Evolutionary conservation across 1,140 invertebrate species (phyloP), one percentile per base, ranked within the genome.

Genomic region (Tetragnatha versicolor): DNA sequence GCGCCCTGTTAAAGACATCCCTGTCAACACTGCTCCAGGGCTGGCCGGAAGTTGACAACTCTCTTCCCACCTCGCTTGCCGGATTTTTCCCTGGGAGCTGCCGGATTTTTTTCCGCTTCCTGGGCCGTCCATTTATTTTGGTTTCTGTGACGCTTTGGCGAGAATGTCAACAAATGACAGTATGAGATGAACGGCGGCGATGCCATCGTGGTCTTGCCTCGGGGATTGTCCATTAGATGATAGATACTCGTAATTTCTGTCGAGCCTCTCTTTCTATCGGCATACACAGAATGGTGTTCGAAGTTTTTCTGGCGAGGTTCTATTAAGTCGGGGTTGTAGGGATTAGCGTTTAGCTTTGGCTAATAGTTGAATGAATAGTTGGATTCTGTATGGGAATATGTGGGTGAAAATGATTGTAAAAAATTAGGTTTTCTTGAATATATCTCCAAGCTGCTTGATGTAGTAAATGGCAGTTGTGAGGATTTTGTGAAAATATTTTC

Each of bases 191-290:
- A 68, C 47, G 68, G 47, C n/a, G n/a, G n/a, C n/a, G 42, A 17
- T 22, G 14, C 12, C 14, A n/a, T 35, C 35, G 25, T 5, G 29
- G 25, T 17, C 14, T 53, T 49, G 49, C 68, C 68, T n/a, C 29
- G 20, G 68, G 68, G 12, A 53, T 25, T 70, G 49, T 70, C 47
- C 49, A 49, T 37, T 53, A 51, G 47, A 37, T 70, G 68, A 70
- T 70, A 55, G 68, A 70, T 70, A 70, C 31, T 51, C 68, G 68
- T 70, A 70, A 70, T 70, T 70, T 53, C 35, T 70, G 49, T 33
- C 68, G n/a, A n/a, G n/a, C n/a, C n/a, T n/a, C n/a, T n/a, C n/a
- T n/a, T n/a, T n/a, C n/a, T n/a, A n/a, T n/a, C n/a, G n/a, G n/a
- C n/a, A n/a, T n/a, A n/a, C n/a, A n/a, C n/a, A n/a, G n/a, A n/a